Conservation (phyloP, 2,113 vertebrate species). For the Mola mola region DNA sequence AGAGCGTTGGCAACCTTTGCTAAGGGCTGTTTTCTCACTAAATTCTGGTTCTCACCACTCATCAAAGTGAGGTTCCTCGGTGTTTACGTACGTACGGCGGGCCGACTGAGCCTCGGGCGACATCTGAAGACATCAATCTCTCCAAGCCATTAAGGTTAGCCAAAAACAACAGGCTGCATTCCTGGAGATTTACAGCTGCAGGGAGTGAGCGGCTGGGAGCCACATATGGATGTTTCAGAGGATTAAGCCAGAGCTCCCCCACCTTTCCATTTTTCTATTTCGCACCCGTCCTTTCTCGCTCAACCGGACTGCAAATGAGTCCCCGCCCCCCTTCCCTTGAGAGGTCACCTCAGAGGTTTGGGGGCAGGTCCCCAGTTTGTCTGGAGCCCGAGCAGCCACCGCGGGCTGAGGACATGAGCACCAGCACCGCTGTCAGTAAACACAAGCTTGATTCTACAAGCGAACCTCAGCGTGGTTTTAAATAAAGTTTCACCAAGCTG, state of each 20-base stretch:
- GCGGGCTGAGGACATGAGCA: too few relatives aligned
- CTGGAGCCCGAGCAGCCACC: too few relatives aligned
- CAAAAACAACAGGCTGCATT: constrained; percentile 74
- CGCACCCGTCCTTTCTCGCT: constrained; percentile 1
- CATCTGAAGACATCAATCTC: constrained; percentile 65
- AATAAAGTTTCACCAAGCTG: too few relatives aligned
- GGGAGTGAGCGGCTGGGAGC: constrained; percentile 55
- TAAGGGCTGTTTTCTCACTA: too few relatives aligned
- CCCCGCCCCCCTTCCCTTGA: constrained; percentile 30
- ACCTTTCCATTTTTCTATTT: constrained; percentile 12
- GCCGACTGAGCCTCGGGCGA: constrained; percentile 38
- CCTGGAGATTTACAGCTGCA: constrained; percentile 72
- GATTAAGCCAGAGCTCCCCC: constrained; percentile 56
- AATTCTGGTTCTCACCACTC: too few relatives aligned
- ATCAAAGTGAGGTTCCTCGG: neutral
- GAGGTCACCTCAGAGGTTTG: constrained; percentile 27
- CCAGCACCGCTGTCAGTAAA: too few relatives aligned
- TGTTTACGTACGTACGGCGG: too few relatives aligned
- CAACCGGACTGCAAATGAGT: constrained; percentile 39
- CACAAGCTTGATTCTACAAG: too few relatives aligned
- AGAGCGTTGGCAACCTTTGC: too few relatives aligned
- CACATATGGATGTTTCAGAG: constrained; percentile 53
- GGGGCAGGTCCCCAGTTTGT: constrained; percentile 29
- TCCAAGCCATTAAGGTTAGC: constrained; percentile 40
- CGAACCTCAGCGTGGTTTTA: too few relatives aligned